Evolutionary conservation across 2,113 vertebrate genomes (phyloP).

Genomic region (Aix galericulata): DNA sequence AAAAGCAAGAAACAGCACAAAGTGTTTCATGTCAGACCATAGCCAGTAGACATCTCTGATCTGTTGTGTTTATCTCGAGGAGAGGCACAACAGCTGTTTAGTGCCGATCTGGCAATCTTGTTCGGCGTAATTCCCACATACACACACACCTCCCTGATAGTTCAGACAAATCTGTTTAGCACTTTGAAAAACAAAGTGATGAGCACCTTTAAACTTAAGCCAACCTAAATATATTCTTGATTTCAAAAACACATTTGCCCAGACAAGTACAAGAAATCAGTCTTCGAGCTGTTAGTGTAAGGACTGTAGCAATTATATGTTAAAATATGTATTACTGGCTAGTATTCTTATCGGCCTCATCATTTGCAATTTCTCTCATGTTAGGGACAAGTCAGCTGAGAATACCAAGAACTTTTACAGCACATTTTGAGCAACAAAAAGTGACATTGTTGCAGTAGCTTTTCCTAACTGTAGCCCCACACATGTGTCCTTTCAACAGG

Average conservation of each 20-base stretch:
- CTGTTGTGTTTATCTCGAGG: not conserved
- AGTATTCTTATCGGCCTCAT: not conserved
- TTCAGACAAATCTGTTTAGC: constrained; percentile 32
- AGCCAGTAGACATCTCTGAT: not conserved
- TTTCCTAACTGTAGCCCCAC: constrained; percentile 21
- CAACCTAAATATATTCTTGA: constrained; percentile 15
- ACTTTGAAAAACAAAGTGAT: constrained; percentile 6
- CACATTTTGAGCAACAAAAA: not conserved
- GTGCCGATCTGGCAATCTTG: not conserved
- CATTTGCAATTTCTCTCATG: not conserved
- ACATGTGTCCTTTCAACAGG: not conserved
- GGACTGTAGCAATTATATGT: not conserved
- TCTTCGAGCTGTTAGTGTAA: not conserved
- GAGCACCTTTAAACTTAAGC: constrained; percentile 14
- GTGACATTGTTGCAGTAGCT: not conserved
- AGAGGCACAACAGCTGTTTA: not conserved
- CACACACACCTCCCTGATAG: not conserved
- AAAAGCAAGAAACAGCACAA: not conserved
- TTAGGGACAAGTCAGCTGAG: not conserved
- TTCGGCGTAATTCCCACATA: not conserved
- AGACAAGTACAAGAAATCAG: not conserved
- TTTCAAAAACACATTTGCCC: constrained; percentile 4
- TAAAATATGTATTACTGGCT: not conserved
- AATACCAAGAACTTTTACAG: not conserved
- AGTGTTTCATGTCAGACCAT: not conserved